These are phyloP conservation scores for Brachionus plicatilis DNA, from an alignment of 1,140 invertebrate genomes.

Conservation along the genomic window DNA sequence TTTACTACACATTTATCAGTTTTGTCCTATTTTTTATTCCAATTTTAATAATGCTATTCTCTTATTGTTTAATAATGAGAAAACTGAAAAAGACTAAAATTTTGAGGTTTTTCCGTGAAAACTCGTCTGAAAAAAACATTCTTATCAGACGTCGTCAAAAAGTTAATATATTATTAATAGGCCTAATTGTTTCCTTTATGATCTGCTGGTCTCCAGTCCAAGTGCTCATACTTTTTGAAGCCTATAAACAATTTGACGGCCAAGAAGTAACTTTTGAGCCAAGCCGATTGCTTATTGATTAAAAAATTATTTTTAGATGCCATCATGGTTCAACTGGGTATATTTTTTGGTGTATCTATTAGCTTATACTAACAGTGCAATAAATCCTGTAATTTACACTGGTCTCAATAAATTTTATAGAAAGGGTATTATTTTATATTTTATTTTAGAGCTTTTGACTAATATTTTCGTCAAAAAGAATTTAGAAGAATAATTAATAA, in stretches of 20 bases:
- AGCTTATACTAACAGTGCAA: conserved; percentile 58
- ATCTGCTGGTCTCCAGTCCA: conserved; percentile 54
- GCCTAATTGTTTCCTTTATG: conserved; percentile 54
- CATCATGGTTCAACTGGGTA: conserved; percentile 55
- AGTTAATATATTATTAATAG: conserved; percentile 57
- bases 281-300: no score
- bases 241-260: conserved; percentile 44
- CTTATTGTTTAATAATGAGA: conserved; percentile 57
- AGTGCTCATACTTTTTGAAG: conserved; percentile 46
- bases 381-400: conserved; percentile 59
- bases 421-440: conserved; percentile 41
- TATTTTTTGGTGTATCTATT: conserved; percentile 56
- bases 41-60: conserved; percentile 55
- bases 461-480: not conserved
- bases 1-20: conserved; percentile 57
- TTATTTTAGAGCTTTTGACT: not conserved
- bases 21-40: conserved; percentile 59
- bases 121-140: conserved; percentile 44
- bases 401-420: conserved; percentile 56
- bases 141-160: conserved; percentile 49
- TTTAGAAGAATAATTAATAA: conserved; percentile 33
- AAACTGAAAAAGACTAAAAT: conserved; percentile 49
- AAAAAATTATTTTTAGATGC: conserved; percentile 48
- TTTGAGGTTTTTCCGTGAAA: conserved; percentile 46
- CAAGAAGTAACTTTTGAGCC: conserved; percentile 42